Conservation (phyloP, 2,797 vertebrate species). For the Mallotus villosus region DNA sequence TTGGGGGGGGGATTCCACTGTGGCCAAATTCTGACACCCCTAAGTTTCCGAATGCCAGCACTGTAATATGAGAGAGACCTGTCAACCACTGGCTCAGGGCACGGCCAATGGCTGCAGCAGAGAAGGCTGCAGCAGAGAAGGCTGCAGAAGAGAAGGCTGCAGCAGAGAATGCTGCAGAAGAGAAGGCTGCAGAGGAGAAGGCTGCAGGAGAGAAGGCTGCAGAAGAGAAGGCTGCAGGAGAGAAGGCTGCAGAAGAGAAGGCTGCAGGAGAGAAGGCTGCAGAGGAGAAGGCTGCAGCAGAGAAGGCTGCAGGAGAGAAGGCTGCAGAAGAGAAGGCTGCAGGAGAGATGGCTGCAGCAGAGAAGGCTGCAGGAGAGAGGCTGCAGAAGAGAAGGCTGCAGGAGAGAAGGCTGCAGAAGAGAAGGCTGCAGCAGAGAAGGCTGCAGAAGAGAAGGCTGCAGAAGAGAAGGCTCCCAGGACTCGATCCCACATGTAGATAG, state of each 20-base stretch:
- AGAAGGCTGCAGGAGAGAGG: neutral
- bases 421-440: neutral
- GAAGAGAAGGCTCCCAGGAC: neutral
- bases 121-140: neutral
- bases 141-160: neutral
- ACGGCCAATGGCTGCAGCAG: neutral
- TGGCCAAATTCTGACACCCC: slow-evolving; percentile 38
- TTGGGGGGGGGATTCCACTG: slow-evolving; percentile 2
- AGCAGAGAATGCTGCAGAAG: neutral
- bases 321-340: neutral
- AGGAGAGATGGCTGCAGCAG: neutral
- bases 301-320: neutral
- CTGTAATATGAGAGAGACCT: slow-evolving; percentile 46
- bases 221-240: neutral
- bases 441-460: neutral
- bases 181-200: neutral
- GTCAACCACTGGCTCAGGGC: slow-evolving; percentile 22
- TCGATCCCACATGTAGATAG: neutral
- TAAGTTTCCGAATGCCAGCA: slow-evolving; percentile 34
- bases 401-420: neutral
- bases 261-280: neutral
- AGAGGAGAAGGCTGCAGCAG: neutral
- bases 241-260: neutral
- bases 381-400: neutral
- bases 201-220: neutral